A percentile compares a stretch with the other conserved stretches of the same genome.
Evolutionary conservation across 2,113 vertebrate species (phyloP).

Genomic region (Grantiella picta): DNA sequence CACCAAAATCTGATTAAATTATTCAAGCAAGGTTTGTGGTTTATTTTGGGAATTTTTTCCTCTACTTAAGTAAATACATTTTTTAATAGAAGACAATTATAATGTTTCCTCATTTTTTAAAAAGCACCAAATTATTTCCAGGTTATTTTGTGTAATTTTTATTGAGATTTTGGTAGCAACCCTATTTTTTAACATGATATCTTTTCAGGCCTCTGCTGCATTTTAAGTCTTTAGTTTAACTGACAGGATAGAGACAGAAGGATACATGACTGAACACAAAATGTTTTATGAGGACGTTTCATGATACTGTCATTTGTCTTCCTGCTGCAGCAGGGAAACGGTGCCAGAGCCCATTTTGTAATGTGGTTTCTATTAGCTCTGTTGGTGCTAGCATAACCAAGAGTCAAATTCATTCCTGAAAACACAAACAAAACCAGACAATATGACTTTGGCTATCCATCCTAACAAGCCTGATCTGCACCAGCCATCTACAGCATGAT

Average conservation of each 20-base stretch:
- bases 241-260: background rate
- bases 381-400: accelerated
- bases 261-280: background rate
- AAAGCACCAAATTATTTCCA: background rate
- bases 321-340: background rate
- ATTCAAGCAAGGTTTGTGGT: background rate
- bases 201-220: background rate
- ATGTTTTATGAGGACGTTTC: background rate
- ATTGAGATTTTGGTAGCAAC: background rate
- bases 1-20: background rate
- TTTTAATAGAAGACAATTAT: background rate
- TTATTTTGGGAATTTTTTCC: accelerated
- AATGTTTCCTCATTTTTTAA: background rate
- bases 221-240: background rate
- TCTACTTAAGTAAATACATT: background rate
- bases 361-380: background rate
- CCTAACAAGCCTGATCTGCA: background rate
- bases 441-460: background rate
- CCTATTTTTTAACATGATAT: background rate
- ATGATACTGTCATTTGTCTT: background rate
- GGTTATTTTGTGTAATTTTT: background rate
- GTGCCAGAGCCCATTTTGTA: background rate
- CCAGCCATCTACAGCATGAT: background rate
- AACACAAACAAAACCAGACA: background rate
- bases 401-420: background rate